Percentiles rank a stretch among this genome's conserved stretches.
Evolutionary conservation across 2,888 invertebrate species (phyloP).

Genomic region (Tipula vernalis): DNA sequence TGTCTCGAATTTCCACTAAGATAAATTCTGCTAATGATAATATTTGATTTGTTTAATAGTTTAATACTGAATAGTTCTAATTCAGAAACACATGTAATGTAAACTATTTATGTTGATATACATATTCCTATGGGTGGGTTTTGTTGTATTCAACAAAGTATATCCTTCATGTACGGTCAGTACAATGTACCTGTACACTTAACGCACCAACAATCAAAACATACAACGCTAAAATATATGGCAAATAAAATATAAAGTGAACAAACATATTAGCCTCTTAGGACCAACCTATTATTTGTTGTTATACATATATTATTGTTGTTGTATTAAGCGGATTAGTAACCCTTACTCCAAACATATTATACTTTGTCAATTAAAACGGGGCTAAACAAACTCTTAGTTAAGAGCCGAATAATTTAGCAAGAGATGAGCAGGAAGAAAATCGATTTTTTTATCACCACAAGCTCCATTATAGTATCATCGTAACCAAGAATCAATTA

Average conservation of each 20-base stretch:
- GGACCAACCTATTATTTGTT: neutral
- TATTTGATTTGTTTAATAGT: too few relatives aligned
- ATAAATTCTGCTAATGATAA: too few relatives aligned
- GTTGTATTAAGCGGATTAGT: neutral
- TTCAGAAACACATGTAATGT: too few relatives aligned
- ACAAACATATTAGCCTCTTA: neutral
- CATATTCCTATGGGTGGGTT: neutral
- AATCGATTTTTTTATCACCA: neutral
- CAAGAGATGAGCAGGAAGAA: neutral
- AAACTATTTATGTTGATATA: too few relatives aligned
- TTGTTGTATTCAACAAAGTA: neutral
- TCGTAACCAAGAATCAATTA: neutral
- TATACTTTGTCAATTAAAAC: neutral
- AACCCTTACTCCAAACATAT: neutral
- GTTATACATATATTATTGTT: neutral
- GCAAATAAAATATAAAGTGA: neutral
- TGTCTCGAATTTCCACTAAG: too few relatives aligned
- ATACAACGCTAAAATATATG: neutral
- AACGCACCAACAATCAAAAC: neutral
- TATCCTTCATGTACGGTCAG: neutral
- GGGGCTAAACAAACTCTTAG: neutral
- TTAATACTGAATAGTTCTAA: too few relatives aligned
- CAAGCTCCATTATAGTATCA: neutral
- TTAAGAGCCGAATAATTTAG: neutral
- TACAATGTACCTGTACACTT: neutral